Percentiles rank a stretch among this genome's conserved stretches.
These are phyloP conservation scores for Archilochus colubris DNA, from an alignment of 2,113 vertebrate genomes.

Conservation along the genomic window DNA sequence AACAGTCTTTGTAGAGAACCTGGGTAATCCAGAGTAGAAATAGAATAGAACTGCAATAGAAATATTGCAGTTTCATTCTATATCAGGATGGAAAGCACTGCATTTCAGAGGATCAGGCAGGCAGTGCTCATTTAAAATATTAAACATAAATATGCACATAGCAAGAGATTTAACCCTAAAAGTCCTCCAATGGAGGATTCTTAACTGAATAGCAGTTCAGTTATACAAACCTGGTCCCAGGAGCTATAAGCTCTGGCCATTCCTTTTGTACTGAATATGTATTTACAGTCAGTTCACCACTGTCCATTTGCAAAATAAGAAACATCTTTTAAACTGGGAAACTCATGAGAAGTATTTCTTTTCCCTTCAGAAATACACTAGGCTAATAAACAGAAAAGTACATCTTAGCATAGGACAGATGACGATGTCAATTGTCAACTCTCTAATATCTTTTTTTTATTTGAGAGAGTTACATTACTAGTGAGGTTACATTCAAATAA, in stretches of 20 bases:
- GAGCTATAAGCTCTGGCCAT: neutral
- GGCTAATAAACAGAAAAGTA: neutral
- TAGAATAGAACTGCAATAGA: no score
- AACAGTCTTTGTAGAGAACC: neutral
- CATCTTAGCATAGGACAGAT: neutral
- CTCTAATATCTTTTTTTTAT: neutral
- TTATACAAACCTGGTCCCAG: neutral
- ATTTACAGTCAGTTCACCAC: neutral
- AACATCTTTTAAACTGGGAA: neutral
- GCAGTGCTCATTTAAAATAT: neutral
- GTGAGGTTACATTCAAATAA: constrained; percentile 9
- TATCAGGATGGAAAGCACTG: neutral
- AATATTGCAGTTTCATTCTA: neutral
- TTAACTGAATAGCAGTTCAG: neutral
- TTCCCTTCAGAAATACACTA: neutral
- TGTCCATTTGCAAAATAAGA: neutral
- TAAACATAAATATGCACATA: neutral
- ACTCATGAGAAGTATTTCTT: neutral
- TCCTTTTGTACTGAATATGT: neutral
- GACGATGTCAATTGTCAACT: neutral
- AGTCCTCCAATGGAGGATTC: neutral
- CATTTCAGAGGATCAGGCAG: neutral
- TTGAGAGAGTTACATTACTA: constrained; percentile 10
- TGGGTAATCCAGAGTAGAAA: no score
- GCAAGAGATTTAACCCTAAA: neutral